These are phyloP conservation scores for Reticulitermes speratus DNA, from an alignment of 1,140 invertebrate species.

Conservation along the genomic window DNA sequence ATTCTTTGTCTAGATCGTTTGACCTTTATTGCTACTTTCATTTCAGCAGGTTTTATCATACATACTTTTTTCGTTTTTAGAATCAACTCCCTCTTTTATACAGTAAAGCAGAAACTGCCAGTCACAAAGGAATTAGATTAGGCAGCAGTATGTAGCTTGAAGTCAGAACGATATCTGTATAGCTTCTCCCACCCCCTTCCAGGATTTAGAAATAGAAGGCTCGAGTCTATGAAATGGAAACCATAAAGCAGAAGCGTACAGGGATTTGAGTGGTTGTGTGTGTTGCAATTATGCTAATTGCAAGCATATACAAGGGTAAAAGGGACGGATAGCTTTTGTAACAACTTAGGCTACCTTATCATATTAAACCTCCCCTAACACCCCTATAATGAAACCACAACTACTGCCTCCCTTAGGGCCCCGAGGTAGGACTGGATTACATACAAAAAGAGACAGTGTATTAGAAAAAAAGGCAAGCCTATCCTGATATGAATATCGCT, in stretches of 20 bases:
- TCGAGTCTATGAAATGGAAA: background rate
- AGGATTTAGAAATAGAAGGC: background rate
- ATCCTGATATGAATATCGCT: background rate
- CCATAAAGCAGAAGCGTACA: background rate
- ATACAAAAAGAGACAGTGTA: background rate
- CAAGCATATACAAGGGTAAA: background rate
- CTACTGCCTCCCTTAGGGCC: background rate
- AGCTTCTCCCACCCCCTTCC: no score
- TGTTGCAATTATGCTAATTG: constrained; percentile 10
- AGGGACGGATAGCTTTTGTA: constrained; percentile 8
- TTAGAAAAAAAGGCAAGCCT: background rate
- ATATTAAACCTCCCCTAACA: background rate
- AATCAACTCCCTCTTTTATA: no score
- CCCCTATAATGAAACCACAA: background rate
- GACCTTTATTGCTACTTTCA: no score
- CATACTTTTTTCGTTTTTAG: no score
- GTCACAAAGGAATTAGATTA: no score
- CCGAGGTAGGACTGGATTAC: background rate
- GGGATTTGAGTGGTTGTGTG: background rate
- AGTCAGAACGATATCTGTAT: no score
- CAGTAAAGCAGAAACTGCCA: no score
- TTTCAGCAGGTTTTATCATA: no score
- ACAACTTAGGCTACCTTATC: background rate
- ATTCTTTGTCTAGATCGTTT: no score
- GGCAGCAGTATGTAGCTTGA: no score